Conservation (phyloP, 2,888 invertebrate species). For the Troides oblongomaculatus region DNA sequence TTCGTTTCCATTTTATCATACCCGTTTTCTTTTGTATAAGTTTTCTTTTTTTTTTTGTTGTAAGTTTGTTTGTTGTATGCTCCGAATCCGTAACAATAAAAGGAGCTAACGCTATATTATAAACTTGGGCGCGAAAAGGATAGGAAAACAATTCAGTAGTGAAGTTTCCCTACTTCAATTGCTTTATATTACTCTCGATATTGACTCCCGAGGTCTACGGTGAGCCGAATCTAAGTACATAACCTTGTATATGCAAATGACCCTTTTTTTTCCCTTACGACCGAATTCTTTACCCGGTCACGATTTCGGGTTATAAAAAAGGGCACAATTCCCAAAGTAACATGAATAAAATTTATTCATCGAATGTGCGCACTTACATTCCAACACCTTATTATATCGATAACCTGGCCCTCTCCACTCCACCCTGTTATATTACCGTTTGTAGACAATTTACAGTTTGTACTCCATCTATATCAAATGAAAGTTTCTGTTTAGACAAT, state of each 20-base stretch:
- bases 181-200: constrained; percentile 68
- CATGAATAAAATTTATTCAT: constrained; percentile 66
- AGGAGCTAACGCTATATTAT: constrained; percentile 23
- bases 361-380: constrained; percentile 44
- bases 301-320: constrained; percentile 62
- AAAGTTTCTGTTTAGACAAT: not conserved
- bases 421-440: constrained; percentile 24
- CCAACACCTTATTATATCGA: constrained; percentile 28
- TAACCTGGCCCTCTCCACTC: constrained; percentile 42
- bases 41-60: constrained; percentile 25
- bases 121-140: constrained; percentile 38
- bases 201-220: constrained; percentile 58
- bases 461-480: not conserved
- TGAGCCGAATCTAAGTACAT: constrained; percentile 63
- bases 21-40: constrained; percentile 13
- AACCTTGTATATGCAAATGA: constrained; percentile 72
- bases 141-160: constrained; percentile 60
- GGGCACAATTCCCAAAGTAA: constrained; percentile 57
- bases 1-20: constrained; percentile 26
- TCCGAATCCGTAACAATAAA: constrained; percentile 23
- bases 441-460: not conserved
- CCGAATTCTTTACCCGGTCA: constrained; percentile 64
- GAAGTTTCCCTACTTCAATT: constrained; percentile 59
- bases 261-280: constrained; percentile 61
- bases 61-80: constrained; percentile 29